Conservation (phyloP, 2,888 invertebrate genomes). For the Drosophila acutilabella region DNA sequence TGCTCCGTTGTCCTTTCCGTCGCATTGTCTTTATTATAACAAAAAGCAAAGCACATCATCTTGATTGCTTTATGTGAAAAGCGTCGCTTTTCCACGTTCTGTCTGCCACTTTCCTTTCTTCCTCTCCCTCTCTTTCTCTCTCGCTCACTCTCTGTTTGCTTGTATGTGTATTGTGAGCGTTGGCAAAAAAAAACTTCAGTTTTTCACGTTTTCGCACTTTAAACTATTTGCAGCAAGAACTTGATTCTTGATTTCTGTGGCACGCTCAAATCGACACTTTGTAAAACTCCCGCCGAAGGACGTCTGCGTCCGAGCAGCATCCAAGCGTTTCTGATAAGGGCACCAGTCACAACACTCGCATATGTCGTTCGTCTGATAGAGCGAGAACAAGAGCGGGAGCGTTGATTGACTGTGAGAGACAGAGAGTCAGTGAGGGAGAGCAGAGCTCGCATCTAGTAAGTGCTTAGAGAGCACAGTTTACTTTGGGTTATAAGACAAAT, state of each 20-base stretch:
- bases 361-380: slow-evolving; percentile 16
- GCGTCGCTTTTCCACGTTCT: slow-evolving; percentile 1
- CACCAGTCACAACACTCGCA: slow-evolving; percentile 46
- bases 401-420: neutral
- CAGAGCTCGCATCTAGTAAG: neutral
- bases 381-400: neutral
- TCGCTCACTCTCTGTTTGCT: slow-evolving; percentile 13
- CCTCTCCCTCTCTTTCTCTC: neutral
- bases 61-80: slow-evolving; percentile 37
- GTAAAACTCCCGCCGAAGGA: slow-evolving; percentile 30
- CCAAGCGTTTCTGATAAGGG: slow-evolving; percentile 75
- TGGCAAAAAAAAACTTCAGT: slow-evolving; percentile 30
- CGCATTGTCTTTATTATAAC: slow-evolving; percentile 42
- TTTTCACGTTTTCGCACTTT: slow-evolving; percentile 56
- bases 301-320: slow-evolving; percentile 69
- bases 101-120: no score
- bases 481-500: neutral
- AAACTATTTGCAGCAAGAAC: slow-evolving; percentile 51
- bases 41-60: slow-evolving; percentile 30
- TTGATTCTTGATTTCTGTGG: neutral
- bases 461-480: slow-evolving; percentile 1
- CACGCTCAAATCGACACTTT: neutral
- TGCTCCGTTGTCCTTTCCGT: slow-evolving; percentile 34
- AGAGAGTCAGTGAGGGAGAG: neutral
- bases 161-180: neutral